Evolutionary conservation across 2,888 invertebrate species (phyloP).

Genomic region (Lasioglossum lativentre): DNA sequence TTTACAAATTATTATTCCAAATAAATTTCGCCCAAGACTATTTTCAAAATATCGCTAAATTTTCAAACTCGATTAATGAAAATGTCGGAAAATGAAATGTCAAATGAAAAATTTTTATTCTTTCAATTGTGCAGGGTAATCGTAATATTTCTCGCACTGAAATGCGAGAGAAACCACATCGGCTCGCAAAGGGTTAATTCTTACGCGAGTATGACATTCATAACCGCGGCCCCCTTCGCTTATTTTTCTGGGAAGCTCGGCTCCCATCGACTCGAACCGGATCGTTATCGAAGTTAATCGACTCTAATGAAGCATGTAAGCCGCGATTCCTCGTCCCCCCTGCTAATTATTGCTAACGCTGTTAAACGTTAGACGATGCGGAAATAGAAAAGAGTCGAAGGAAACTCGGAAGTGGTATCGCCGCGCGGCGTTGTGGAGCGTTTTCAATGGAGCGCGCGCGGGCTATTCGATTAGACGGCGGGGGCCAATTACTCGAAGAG

Average conservation of each 20-base stretch:
- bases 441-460: slow-evolving; percentile 56
- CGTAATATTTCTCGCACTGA: not conserved
- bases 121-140: too few relatives aligned
- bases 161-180: not conserved
- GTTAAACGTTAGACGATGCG: slow-evolving; percentile 47
- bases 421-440: slow-evolving; percentile 16
- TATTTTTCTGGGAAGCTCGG: slow-evolving; percentile 25
- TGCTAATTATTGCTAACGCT: slow-evolving; percentile 66
- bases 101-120: too few relatives aligned
- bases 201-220: not conserved
- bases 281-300: slow-evolving; percentile 53
- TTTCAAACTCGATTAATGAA: too few relatives aligned
- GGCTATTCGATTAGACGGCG: slow-evolving; percentile 68
- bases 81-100: too few relatives aligned
- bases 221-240: not conserved
- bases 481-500: slow-evolving; percentile 72
- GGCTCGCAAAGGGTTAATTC: not conserved
- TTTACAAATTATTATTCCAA: too few relatives aligned
- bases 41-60: too few relatives aligned
- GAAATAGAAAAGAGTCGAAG: slow-evolving; percentile 23
- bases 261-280: not conserved
- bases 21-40: too few relatives aligned
- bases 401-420: slow-evolving; percentile 24
- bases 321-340: slow-evolving; percentile 16
- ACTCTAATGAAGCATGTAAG: slow-evolving; percentile 55